Conservation (phyloP, 1,140 invertebrate genomes). For the Drosophila lini region DNA sequence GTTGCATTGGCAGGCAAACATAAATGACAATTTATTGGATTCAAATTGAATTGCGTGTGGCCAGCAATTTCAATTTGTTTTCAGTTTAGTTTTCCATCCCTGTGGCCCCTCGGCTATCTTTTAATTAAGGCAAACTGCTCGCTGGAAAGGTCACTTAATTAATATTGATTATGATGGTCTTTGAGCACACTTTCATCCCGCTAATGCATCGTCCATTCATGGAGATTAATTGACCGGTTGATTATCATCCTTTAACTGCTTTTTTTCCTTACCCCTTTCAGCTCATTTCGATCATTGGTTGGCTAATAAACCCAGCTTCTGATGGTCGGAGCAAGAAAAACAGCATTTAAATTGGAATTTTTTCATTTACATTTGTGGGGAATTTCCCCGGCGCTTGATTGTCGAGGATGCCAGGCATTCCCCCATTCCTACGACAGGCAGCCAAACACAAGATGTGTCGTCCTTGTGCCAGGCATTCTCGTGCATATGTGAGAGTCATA, state of each 20-base stretch:
- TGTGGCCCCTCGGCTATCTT: slow-evolving; percentile 30
- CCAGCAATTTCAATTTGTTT: slow-evolving; percentile 49
- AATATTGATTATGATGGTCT: slow-evolving; percentile 72
- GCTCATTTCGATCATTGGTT: slow-evolving; percentile 15
- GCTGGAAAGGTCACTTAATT: slow-evolving; percentile 47
- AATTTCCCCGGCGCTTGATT: slow-evolving; percentile 4
- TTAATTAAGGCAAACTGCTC: slow-evolving; percentile 52
- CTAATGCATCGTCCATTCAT: slow-evolving; percentile 67
- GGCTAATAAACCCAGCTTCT: slow-evolving; percentile 29
- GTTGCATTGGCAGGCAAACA: slow-evolving; percentile 66
- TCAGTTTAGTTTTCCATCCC: slow-evolving; percentile 15
- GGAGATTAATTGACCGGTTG: slow-evolving; percentile 61
- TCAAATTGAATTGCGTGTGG: slow-evolving; percentile 28
- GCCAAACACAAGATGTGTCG: not conserved
- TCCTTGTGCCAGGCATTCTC: slow-evolving; percentile 1
- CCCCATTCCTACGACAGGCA: not conserved
- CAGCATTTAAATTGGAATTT: slow-evolving; percentile 48
- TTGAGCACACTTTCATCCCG: slow-evolving; percentile 30
- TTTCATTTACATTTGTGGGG: slow-evolving; percentile 31
- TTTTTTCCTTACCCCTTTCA: not conserved
- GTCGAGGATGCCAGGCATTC: slow-evolving; percentile 12
- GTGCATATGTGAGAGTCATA: slow-evolving; percentile 42
- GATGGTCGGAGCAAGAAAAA: slow-evolving; percentile 18
- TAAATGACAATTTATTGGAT: slow-evolving; percentile 65
- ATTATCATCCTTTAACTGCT: slow-evolving; percentile 18